These are phyloP conservation scores for Lanius collurio DNA, from an alignment of 2,113 vertebrate species.

Conservation along the genomic window DNA sequence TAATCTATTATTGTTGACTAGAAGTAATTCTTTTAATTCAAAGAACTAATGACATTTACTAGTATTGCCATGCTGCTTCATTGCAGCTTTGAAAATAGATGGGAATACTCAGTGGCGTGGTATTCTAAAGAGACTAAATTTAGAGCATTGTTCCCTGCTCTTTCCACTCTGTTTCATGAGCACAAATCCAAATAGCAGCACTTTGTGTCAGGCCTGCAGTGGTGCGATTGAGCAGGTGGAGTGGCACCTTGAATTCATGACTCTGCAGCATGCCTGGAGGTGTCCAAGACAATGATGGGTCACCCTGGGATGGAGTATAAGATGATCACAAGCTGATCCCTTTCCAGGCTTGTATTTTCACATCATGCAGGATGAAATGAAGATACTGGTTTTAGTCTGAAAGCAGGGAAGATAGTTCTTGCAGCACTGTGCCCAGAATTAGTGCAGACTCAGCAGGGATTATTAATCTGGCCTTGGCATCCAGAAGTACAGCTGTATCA, in stretches of 20 bases:
- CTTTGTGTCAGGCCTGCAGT: not conserved
- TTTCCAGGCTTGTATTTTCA: not conserved
- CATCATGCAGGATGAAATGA: not conserved
- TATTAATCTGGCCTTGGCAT: not conserved
- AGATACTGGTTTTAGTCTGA: not conserved
- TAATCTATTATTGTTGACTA: constrained; percentile 17
- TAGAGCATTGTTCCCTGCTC: not conserved
- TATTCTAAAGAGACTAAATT: constrained; percentile 41
- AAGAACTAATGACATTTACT: constrained; percentile 62
- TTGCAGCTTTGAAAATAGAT: constrained; percentile 39
- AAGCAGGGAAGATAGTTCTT: not conserved
- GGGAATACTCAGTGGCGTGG: not conserved
- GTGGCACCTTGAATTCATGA: not conserved
- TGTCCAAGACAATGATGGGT: not conserved
- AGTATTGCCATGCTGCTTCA: constrained; percentile 8
- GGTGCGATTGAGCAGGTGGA: not conserved
- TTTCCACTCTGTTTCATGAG: not conserved
- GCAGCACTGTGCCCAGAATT: not conserved
- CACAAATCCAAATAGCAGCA: not conserved
- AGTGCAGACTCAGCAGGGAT: not conserved
- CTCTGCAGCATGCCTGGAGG: not conserved
- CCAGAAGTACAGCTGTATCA: not conserved
- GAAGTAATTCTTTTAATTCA: constrained; percentile 61
- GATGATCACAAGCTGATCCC: not conserved
- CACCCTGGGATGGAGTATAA: not conserved